Conservation (phyloP, 2,113 vertebrate species). For the Ochotona curzoniae region DNA sequence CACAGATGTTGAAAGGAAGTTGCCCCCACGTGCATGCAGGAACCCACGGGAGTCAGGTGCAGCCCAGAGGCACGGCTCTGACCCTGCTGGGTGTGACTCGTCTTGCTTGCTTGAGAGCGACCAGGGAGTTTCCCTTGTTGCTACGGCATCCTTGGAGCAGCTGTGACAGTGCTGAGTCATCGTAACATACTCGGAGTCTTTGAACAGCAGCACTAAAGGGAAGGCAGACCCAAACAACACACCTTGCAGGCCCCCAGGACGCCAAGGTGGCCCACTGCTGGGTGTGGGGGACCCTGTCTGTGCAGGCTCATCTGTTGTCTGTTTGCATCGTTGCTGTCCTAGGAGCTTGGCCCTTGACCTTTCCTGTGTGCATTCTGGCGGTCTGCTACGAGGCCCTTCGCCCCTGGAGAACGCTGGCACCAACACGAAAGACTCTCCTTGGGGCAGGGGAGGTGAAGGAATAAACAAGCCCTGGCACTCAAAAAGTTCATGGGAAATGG, state of each 20-base stretch:
- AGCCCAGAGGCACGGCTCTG: neutral
- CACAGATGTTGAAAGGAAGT: neutral
- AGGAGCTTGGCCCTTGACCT: neutral
- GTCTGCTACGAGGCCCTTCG: constrained; percentile 5
- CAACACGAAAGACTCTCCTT: neutral
- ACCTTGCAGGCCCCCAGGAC: neutral
- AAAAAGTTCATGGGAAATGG: too few relatives aligned
- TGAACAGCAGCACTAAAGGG: neutral
- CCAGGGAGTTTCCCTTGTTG: neutral
- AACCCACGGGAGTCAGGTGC: neutral
- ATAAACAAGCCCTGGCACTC: neutral
- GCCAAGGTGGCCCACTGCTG: rapidly evolving
- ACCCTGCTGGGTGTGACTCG: neutral
- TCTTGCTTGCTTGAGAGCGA: neutral
- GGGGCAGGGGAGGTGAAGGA: neutral
- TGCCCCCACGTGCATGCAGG: neutral
- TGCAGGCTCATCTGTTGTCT: constrained; percentile 15
- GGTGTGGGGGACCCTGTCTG: neutral
- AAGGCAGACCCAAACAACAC: too few relatives aligned
- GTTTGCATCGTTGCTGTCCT: rapidly evolving
- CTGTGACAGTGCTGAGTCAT: neutral
- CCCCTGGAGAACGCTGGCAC: neutral
- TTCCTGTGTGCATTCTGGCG: neutral
- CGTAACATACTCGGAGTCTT: neutral
- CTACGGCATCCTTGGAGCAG: neutral